Percentiles rank a stretch among this genome's conserved stretches.
Evolutionary conservation across 1,140 invertebrate genomes (phyloP).

Genomic region (Anoplophora glabripennis): DNA sequence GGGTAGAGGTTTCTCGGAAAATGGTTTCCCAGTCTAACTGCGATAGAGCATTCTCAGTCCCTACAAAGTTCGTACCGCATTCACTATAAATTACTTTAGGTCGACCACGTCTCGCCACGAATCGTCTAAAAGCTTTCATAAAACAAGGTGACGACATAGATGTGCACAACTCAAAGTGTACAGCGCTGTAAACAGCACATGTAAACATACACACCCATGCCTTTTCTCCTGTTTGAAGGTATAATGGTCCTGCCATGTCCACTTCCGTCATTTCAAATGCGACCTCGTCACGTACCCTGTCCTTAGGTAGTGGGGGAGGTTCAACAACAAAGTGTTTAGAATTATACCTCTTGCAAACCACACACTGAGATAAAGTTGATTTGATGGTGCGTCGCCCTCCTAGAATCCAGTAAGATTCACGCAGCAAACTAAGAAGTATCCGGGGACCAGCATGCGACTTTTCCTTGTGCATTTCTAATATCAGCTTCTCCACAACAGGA

Average conservation of each 20-base stretch:
- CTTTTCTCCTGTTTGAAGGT: constrained; percentile 1
- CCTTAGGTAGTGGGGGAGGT: constrained; percentile 30
- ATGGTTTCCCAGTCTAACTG: too few relatives aligned
- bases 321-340: constrained; percentile 28
- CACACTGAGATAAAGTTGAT: constrained; percentile 2
- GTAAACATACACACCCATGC: constrained; percentile 43
- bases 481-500: constrained; percentile 22
- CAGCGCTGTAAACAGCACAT: too few relatives aligned
- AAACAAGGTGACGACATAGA: too few relatives aligned
- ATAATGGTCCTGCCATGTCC: constrained; percentile 40
- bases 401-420: too few relatives aligned
- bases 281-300: constrained; percentile 31
- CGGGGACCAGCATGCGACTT: constrained; percentile 30
- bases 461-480: constrained; percentile 31
- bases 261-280: constrained; percentile 39
- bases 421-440: too few relatives aligned
- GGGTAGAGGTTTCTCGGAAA: too few relatives aligned
- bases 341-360: constrained; percentile 17
- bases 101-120: too few relatives aligned
- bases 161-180: too few relatives aligned
- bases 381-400: constrained; percentile 7
- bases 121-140: too few relatives aligned
- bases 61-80: too few relatives aligned
- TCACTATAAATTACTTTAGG: too few relatives aligned
- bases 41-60: too few relatives aligned